Base-by-base conservation (phyloP, 2,888 invertebrate species). In the Synanthedon formicaeformis region DNA sequence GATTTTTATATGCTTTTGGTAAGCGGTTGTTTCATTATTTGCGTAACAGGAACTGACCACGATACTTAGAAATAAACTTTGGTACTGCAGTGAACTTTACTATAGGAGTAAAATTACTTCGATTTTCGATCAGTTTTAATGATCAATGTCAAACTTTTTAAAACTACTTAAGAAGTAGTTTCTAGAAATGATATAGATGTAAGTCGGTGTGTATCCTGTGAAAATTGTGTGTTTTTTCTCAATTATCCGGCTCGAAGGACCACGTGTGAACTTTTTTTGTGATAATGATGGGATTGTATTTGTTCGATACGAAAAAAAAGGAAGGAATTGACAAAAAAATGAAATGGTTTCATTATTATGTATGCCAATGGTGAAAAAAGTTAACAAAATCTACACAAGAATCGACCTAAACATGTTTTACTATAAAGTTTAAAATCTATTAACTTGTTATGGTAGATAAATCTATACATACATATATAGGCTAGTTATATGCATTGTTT, bases 401-500 rank as follows among this genome's bases (percentile, higher is more conserved):
- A 11, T 12, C 45, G 45, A 45, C 45, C 45, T 45, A 45, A 45
- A 45, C 45, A 8, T 45, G 45, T 45, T 45, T 12, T 16, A 13
- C 12, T 49, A 14, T 16, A 49, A 14, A 49, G 18, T 18, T 49
- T 16, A 14, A 49, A 49, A 49, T 18, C 49, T 49, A 49, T 49
- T 49, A 16, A 18, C 16, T 49, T n/a, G 14, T 45, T 16, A 49
- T 49, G 18, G 12, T 16, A 23, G 4, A 51, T 48, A 16, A 23
- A 34, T 49, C 16, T 52, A 23, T 54, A 57, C 23, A 23, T 23
- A 23, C 2, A 16, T 2, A 2, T 3, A 2, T 64, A 67, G 81
- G 81, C 82, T 83, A 77, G 64, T 78, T 81, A 71, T 81, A 82
- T 74, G 63, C 83, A 79, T 78, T 64, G 41, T 58, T 57, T 81